A percentile compares a stretch with the other conserved stretches of the same genome.
Conservation (phyloP, 2,888 invertebrate genomes). For the Aleiodes leptofemur region DNA sequence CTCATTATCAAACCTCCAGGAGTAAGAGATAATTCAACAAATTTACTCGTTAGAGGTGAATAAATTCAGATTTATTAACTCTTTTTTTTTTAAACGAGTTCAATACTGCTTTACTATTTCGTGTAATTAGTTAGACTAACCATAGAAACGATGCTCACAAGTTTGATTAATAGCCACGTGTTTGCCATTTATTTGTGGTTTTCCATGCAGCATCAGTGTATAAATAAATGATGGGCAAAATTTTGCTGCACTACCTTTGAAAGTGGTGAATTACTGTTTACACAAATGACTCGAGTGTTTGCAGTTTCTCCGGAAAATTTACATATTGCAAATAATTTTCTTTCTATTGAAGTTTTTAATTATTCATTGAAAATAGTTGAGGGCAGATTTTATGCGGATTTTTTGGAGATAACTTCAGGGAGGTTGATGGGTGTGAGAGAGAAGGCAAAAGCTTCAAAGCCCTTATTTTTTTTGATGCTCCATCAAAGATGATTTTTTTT, state of each 20-base stretch:
- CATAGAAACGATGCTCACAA: conserved; percentile 15
- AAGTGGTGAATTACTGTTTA: conserved; percentile 10
- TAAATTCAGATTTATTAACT: too few relatives aligned
- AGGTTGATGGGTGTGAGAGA: too few relatives aligned
- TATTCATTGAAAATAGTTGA: background rate
- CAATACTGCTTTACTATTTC: conserved; percentile 14
- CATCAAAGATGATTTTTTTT: too few relatives aligned
- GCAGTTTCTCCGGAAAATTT: background rate
- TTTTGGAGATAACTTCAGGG: too few relatives aligned
- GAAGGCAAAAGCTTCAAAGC: too few relatives aligned
- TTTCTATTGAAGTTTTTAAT: too few relatives aligned
- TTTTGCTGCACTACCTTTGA: background rate
- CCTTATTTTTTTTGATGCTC: too few relatives aligned
- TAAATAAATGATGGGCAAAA: background rate
- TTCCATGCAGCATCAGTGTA: background rate
- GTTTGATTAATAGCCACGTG: conserved; percentile 38
- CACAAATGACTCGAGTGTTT: background rate
- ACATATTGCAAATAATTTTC: background rate
- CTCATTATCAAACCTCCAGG: too few relatives aligned
- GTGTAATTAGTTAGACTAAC: conserved; percentile 31
- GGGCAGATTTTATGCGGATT: background rate
- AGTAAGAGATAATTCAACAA: too few relatives aligned
- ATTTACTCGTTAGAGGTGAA: too few relatives aligned
- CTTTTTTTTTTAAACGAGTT: background rate
- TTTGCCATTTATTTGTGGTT: conserved; percentile 39